Evolutionary conservation across 2,113 vertebrate species (phyloP).

Genomic region (Chlamydotis undulata): DNA sequence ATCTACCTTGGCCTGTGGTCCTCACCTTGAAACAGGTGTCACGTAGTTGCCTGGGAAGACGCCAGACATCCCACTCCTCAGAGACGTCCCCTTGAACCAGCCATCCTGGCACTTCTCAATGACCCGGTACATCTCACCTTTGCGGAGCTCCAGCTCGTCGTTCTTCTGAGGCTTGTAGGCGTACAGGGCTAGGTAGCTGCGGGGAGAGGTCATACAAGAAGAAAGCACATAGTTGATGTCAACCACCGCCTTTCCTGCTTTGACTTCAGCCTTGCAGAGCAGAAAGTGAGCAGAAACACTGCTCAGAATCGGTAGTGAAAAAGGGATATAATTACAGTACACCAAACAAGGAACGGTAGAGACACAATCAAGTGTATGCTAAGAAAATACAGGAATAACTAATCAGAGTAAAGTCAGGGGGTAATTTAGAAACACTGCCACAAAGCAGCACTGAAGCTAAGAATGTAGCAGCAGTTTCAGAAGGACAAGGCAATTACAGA

Average conservation of each 20-base stretch:
- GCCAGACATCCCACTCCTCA: slow-evolving; percentile 89
- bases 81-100: slow-evolving; percentile 96
- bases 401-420: neutral
- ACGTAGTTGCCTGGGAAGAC: slow-evolving; percentile 99
- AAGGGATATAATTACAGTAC: neutral
- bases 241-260: neutral
- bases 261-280: neutral
- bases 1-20: neutral
- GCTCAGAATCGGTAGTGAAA: neutral
- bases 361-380: neutral
- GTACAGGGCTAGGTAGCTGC: slow-evolving; percentile 91
- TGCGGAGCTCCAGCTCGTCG: slow-evolving; percentile 93
- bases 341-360: neutral
- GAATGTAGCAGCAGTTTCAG: neutral
- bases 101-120: slow-evolving; percentile 97
- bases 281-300: neutral
- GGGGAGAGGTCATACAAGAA: neutral
- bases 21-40: slow-evolving; percentile 95
- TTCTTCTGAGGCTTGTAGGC: slow-evolving; percentile 98
- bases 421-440: neutral
- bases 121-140: slow-evolving; percentile 98
- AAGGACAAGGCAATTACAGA: neutral
- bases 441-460: neutral
- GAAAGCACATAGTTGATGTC: neutral
- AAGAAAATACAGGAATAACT: neutral